phyloP scores from a whole-genome alignment of 2,888 invertebrate genomes.

The Andrena flavipes region DNA sequence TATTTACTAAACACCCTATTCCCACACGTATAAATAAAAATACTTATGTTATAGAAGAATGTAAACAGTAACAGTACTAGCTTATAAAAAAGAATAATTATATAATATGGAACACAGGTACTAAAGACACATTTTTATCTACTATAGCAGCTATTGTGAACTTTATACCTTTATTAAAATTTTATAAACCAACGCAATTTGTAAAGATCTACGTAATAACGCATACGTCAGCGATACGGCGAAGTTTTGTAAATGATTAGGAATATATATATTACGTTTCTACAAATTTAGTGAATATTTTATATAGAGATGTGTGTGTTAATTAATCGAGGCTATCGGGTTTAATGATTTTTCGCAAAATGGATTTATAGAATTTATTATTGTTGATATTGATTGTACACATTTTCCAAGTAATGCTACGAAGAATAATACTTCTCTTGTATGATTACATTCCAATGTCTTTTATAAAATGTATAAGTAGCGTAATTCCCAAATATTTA shows the following conservation, averaged over 20 bases:
- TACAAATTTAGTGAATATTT: slow-evolving; percentile 43
- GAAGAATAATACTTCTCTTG: slow-evolving; percentile 34
- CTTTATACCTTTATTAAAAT: slow-evolving; percentile 27
- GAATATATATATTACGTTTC: slow-evolving; percentile 26
- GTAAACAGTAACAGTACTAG: slow-evolving; percentile 29
- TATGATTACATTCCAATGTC: slow-evolving; percentile 35
- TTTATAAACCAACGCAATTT: slow-evolving; percentile 21
- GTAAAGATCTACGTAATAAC: slow-evolving; percentile 11
- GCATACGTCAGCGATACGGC: not conserved
- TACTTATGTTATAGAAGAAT: slow-evolving; percentile 26
- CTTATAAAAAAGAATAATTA: slow-evolving; percentile 34
- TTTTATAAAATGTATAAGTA: slow-evolving; percentile 9
- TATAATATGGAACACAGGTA: slow-evolving; percentile 32
- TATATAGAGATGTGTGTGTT: slow-evolving; percentile 20
- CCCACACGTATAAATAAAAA: slow-evolving; percentile 19
- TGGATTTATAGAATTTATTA: slow-evolving; percentile 33
- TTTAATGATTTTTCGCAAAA: slow-evolving; percentile 43
- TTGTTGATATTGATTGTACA: slow-evolving; percentile 27
- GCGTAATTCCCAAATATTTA: slow-evolving; percentile 9
- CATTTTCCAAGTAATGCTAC: not conserved
- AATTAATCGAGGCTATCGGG: slow-evolving; percentile 19
- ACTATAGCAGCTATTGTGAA: slow-evolving; percentile 21
- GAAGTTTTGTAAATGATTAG: slow-evolving; percentile 37
- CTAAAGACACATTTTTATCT: slow-evolving; percentile 35
- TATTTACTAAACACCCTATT: slow-evolving; percentile 53